Conservation (phyloP, 2,797 vertebrate genomes). For the Champsocephalus esox region DNA sequence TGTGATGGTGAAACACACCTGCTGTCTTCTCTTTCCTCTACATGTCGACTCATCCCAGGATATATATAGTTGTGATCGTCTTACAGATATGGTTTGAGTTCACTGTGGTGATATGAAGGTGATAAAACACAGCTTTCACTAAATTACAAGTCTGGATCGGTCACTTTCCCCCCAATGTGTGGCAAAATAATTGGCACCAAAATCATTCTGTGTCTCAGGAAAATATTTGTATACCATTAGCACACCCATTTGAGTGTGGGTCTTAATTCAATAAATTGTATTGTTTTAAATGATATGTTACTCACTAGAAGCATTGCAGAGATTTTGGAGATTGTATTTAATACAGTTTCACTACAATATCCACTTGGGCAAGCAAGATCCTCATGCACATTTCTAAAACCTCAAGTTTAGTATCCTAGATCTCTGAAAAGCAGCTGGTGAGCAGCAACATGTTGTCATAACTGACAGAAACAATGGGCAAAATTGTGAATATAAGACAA, state of each 20-base stretch:
- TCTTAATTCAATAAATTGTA: not conserved
- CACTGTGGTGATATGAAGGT: conserved; percentile 32
- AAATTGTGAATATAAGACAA: not conserved
- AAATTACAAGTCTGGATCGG: not conserved
- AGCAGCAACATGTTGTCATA: not conserved
- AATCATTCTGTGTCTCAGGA: not conserved
- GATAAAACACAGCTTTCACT: conserved; percentile 36
- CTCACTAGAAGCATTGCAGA: conserved; percentile 2
- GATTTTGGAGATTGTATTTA: not conserved
- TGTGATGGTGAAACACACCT: conserved; percentile 41
- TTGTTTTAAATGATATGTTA: not conserved
- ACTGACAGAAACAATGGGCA: not conserved
- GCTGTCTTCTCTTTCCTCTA: conserved; percentile 33
- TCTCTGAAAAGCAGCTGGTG: conserved; percentile 14
- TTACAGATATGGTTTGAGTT: conserved; percentile 26
- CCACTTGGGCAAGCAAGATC: not conserved
- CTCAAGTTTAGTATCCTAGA: conserved; percentile 2
- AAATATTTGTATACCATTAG: not conserved
- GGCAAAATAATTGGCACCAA: conserved; percentile 42
- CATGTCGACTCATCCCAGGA: conserved; percentile 46
- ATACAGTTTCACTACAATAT: not conserved
- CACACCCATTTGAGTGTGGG: not conserved
- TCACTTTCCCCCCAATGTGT: conserved; percentile 3
- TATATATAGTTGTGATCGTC: conserved; percentile 14
- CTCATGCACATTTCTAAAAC: not conserved